A percentile compares a stretch with the other conserved stretches of the same genome.
Conservation (phyloP, 2,113 vertebrate species). For the Suricata suricatta region DNA sequence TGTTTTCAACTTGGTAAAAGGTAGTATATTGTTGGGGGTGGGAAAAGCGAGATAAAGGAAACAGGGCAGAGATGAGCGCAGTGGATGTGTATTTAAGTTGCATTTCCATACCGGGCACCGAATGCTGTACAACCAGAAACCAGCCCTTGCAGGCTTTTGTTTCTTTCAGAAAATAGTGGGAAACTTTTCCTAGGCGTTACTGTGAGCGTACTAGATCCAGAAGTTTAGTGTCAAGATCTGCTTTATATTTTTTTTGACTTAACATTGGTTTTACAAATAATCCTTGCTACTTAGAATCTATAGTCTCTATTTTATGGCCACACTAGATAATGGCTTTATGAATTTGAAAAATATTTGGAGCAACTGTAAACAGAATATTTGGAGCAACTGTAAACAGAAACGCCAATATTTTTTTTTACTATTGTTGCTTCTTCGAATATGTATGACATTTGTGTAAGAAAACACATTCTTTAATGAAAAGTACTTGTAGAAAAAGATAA, state of each 20-base stretch:
- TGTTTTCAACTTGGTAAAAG: slow-evolving; percentile 80
- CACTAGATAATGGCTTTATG: slow-evolving; percentile 85
- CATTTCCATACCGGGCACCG: slow-evolving; percentile 67
- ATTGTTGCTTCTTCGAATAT: slow-evolving; percentile 80
- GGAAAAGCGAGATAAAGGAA: slow-evolving; percentile 45
- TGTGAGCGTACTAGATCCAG: slow-evolving; percentile 75
- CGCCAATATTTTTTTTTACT: slow-evolving; percentile 75
- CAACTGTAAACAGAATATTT: slow-evolving; percentile 80
- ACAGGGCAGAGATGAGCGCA: slow-evolving; percentile 68
- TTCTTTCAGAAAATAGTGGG: slow-evolving; percentile 75
- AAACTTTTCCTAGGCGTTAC: slow-evolving; percentile 65
- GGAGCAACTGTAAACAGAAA: slow-evolving; percentile 80
- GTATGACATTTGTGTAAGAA: slow-evolving; percentile 71
- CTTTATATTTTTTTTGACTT: slow-evolving; percentile 74
- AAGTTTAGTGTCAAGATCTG: slow-evolving; percentile 77
- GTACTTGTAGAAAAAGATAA: slow-evolving; percentile 65
- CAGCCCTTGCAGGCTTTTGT: slow-evolving; percentile 80
- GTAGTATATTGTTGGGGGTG: slow-evolving; percentile 51
- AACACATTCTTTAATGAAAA: slow-evolving; percentile 71
- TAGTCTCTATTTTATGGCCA: slow-evolving; percentile 82
- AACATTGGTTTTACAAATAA: slow-evolving; percentile 80
- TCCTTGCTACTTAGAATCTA: slow-evolving; percentile 81
- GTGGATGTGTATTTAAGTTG: slow-evolving; percentile 71
- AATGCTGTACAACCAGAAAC: slow-evolving; percentile 81
- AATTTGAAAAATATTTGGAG: slow-evolving; percentile 79